phyloP scores from a whole-genome alignment of 2,113 vertebrate species.

The Percina caprodes region DNA sequence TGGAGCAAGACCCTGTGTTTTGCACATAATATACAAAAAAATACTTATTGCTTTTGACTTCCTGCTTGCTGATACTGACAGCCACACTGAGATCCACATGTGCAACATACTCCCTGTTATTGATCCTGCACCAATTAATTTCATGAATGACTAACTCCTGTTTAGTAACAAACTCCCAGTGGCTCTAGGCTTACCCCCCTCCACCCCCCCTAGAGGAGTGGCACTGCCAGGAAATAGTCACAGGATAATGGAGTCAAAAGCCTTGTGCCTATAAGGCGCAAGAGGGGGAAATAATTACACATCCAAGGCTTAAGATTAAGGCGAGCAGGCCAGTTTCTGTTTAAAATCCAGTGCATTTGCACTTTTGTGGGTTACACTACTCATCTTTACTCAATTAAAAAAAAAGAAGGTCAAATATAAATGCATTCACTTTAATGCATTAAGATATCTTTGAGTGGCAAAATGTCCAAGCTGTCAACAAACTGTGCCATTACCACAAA shows the following conservation, averaged over 20 bases:
- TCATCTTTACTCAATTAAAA: constrained; percentile 10
- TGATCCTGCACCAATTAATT: constrained; percentile 83
- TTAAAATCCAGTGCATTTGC: constrained; percentile 34
- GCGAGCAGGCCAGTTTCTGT: constrained; percentile 36
- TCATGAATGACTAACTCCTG: constrained; percentile 85
- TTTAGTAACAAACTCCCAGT: constrained; percentile 82
- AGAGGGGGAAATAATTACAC: constrained; percentile 60
- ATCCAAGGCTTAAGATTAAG: constrained; percentile 66
- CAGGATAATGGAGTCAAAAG: constrained; percentile 70
- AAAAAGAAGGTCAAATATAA: not conserved
- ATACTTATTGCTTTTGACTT: constrained; percentile 24
- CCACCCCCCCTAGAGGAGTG: constrained; percentile 49
- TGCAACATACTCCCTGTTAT: constrained; percentile 51
- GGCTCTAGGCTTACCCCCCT: constrained; percentile 71
- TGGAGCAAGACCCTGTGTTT: not conserved
- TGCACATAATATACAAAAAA: not conserved
- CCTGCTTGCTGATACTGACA: constrained; percentile 53
- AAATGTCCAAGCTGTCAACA: constrained; percentile 13
- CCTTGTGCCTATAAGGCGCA: constrained; percentile 46
- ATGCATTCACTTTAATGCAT: constrained; percentile 5
- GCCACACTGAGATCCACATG: constrained; percentile 52
- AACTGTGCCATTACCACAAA: constrained; percentile 19
- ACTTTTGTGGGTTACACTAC: constrained; percentile 3
- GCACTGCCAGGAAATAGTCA: constrained; percentile 71
- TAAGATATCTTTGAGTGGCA: constrained; percentile 18